Conservation (phyloP, 2,888 invertebrate genomes). For the Meiosimyza platycephala region DNA sequence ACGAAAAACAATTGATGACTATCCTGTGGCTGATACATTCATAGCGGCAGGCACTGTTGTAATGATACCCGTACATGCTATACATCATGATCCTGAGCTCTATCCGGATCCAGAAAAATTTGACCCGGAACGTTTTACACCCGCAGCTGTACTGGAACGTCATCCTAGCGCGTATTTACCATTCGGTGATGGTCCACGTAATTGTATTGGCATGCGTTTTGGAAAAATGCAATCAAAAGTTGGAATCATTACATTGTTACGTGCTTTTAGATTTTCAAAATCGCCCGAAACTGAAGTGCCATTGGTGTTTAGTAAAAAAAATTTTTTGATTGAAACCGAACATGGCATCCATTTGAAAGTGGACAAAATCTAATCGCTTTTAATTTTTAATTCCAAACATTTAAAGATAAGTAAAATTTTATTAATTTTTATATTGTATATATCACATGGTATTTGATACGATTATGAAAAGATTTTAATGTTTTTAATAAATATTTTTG, state of each 20-base stretch:
- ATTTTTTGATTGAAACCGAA: slow-evolving; percentile 41
- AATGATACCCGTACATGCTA: slow-evolving; percentile 69
- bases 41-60: slow-evolving; percentile 47
- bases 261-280: slow-evolving; percentile 47
- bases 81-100: slow-evolving; percentile 70
- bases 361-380: slow-evolving; percentile 26
- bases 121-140: slow-evolving; percentile 72
- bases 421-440: too few species aligned
- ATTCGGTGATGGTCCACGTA: slow-evolving; percentile 63
- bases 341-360: slow-evolving; percentile 43
- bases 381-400: background rate
- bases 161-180: slow-evolving; percentile 62
- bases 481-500: too few species aligned
- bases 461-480: too few species aligned
- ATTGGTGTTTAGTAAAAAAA: slow-evolving; percentile 39
- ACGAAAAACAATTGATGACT: slow-evolving; percentile 55
- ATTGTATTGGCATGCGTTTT: slow-evolving; percentile 62
- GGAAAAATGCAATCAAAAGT: slow-evolving; percentile 59
- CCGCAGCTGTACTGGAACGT: slow-evolving; percentile 69
- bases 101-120: slow-evolving; percentile 72
- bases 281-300: slow-evolving; percentile 46
- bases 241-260: slow-evolving; percentile 52
- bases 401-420: too few species aligned
- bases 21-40: slow-evolving; percentile 47
- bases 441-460: too few species aligned